Percentiles rank a stretch among this genome's conserved stretches.
These are phyloP conservation scores for Elegia similella DNA, from an alignment of 2,888 invertebrate genomes.

Conservation along the genomic window DNA sequence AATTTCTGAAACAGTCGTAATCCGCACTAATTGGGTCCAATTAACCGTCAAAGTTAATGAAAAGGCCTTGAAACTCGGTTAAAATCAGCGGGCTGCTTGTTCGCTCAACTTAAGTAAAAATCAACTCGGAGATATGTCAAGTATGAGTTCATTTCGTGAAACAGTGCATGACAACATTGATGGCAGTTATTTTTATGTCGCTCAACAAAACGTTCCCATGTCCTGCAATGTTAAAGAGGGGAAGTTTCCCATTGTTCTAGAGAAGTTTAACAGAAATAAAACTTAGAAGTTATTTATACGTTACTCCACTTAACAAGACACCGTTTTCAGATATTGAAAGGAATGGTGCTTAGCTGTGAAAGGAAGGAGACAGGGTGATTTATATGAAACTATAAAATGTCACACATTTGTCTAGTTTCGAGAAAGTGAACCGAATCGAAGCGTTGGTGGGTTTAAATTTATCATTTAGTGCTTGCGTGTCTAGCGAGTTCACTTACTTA, in stretches of 20 bases:
- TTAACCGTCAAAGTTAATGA: conserved; percentile 29
- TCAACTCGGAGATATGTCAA: conserved; percentile 12
- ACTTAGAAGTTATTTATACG: conserved; percentile 3
- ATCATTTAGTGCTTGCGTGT: neutral
- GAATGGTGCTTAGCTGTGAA: conserved; percentile 1
- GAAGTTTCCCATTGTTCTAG: conserved; percentile 7
- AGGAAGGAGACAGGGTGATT: conserved; percentile 18
- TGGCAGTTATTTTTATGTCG: conserved; percentile 16
- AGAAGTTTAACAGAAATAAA: neutral
- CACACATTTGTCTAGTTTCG: conserved; percentile 10
- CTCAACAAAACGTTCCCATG: conserved; percentile 13
- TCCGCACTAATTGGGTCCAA: conserved; percentile 48
- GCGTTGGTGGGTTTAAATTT: neutral
- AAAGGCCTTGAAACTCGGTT: conserved; percentile 22
- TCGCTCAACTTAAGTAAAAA: conserved; percentile 6
- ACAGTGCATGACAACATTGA: conserved; percentile 17
- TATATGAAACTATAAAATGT: conserved; percentile 20
- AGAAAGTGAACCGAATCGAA: neutral
- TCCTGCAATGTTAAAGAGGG: conserved; percentile 8
- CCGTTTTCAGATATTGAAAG: conserved; percentile 1
- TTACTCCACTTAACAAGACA: neutral
- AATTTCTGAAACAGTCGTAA: conserved; percentile 28
- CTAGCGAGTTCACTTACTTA: conserved; percentile 2
- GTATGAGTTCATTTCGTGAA: conserved; percentile 12
- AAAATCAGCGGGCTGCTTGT: conserved; percentile 16